Conservation (phyloP, 1,140 invertebrate genomes). For the Zaprionus vittiger region DNA sequence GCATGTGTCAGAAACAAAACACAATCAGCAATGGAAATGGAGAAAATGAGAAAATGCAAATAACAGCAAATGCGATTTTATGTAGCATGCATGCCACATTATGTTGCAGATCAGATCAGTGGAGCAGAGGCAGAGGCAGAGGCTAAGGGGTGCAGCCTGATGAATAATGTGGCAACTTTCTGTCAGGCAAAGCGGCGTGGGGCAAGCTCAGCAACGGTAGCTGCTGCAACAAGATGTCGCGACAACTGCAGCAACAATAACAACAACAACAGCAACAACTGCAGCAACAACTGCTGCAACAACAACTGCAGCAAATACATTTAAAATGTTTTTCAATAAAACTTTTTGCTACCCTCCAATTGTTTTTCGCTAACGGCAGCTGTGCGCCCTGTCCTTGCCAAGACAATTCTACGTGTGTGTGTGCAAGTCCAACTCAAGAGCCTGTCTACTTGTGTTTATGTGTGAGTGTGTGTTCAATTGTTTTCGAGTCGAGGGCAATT, state of each 20-base stretch:
- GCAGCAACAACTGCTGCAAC: conserved; percentile 33
- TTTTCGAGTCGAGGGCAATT: conserved; percentile 75
- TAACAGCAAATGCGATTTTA: not conserved
- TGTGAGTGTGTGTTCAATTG: conserved; percentile 56
- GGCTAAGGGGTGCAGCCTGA: conserved; percentile 27
- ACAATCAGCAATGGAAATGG: conserved; percentile 42
- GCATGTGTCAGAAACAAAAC: conserved; percentile 24
- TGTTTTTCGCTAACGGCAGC: conserved; percentile 59
- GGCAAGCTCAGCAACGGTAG: not conserved
- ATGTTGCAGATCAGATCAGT: conserved; percentile 13
- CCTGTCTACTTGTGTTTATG: not conserved
- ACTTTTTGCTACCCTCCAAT: conserved; percentile 69
- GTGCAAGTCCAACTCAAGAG: not conserved
- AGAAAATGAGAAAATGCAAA: not conserved
- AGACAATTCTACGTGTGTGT: not conserved
- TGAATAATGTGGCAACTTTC: conserved; percentile 54
- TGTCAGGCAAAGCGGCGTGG: conserved; percentile 13
- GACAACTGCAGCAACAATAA: conserved; percentile 21
- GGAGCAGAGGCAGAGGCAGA: not conserved
- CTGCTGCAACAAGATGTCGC: conserved; percentile 15
- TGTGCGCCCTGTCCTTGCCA: conserved; percentile 7
- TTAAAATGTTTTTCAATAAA: conserved; percentile 82
- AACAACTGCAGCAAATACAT: conserved; percentile 64
- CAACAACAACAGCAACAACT: conserved; percentile 15
- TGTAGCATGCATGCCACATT: conserved; percentile 11